Evolutionary conservation across 2,113 vertebrate genomes (phyloP), one percentile per base, ranked within the genome.

Genomic region (Mobula birostris): DNA sequence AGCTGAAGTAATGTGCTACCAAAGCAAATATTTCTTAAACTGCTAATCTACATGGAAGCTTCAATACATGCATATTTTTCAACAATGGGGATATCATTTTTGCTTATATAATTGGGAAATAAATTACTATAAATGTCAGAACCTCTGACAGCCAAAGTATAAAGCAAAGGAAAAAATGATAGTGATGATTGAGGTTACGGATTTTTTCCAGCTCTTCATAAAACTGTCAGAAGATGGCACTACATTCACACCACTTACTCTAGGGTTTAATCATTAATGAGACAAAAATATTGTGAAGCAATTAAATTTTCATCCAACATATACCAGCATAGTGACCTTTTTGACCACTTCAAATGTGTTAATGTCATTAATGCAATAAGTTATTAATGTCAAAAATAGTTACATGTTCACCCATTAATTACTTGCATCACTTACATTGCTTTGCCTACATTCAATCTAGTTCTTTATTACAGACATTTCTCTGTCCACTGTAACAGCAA

Each of bases 211-310:
- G 70, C 70, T 56, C 91, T 93, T 93, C 91, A 74, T 70, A 74
- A 74, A 93, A 56, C 48, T 93, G 70, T 74, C 91, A 93, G 91
- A 56, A 93, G 91, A 76, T 93, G 91, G 91, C 91, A 93, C 91
- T 74, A 66, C 70, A 93, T 48, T 93, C 91, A 74, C 91, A 93
- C 91, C 91, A 93, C 36, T 74, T 40, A 70, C 19, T 74, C 24
- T 36, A 8, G 85, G 58, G 32, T 48, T 36, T 36, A 36, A 48
- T 48, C 6, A 5, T 21, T 90, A 68, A 91, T 70, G 70, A 29
- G 40, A 74, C 63, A 66, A 68, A 68, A 15, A 70, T 76, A 36
- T 93, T 70, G 36, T 93, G 68, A 93, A 74, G 91, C 70, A 74
- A 36, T n/a, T 48, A 36, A 14, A 19, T 74, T 93, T 74, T 9